These are phyloP conservation scores for Paramormyrops kingsleyae DNA, from an alignment of 2,113 vertebrate species.

Conservation along the genomic window DNA sequence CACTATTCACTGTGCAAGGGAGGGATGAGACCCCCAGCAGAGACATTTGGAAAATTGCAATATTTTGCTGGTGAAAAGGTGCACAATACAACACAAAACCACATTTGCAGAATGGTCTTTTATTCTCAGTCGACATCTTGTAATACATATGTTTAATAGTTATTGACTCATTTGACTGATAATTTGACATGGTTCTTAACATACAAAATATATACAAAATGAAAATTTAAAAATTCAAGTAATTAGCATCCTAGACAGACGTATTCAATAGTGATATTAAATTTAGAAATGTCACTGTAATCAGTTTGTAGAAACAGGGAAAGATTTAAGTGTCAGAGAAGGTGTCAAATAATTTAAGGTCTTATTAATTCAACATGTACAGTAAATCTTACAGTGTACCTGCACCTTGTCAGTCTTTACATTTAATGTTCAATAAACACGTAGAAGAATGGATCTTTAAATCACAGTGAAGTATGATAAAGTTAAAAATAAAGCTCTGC, in stretches of 20 bases:
- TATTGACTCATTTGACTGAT: neutral
- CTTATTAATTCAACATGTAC: neutral
- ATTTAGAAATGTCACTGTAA: neutral
- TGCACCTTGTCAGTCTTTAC: neutral
- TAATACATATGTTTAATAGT: neutral
- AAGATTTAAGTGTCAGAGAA: neutral
- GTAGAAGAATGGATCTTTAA: neutral
- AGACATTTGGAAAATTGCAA: neutral
- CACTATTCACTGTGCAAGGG: neutral
- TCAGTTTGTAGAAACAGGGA: neutral
- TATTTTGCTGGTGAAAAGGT: neutral
- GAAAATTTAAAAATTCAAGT: neutral
- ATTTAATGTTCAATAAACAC: neutral
- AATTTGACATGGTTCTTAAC: neutral
- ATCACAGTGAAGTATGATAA: neutral
- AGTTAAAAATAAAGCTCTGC: neutral
- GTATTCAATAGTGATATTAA: neutral
- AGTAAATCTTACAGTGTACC: neutral
- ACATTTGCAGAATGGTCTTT: neutral
- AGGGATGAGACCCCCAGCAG: neutral
- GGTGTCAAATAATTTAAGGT: neutral
- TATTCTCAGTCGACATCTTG: neutral
- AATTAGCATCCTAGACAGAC: neutral
- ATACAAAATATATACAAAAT: neutral
- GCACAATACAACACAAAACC: neutral